Percentiles rank a stretch among this genome's conserved stretches.
Conservation (phyloP, 2,797 vertebrate species). For the Poecilia picta region DNA sequence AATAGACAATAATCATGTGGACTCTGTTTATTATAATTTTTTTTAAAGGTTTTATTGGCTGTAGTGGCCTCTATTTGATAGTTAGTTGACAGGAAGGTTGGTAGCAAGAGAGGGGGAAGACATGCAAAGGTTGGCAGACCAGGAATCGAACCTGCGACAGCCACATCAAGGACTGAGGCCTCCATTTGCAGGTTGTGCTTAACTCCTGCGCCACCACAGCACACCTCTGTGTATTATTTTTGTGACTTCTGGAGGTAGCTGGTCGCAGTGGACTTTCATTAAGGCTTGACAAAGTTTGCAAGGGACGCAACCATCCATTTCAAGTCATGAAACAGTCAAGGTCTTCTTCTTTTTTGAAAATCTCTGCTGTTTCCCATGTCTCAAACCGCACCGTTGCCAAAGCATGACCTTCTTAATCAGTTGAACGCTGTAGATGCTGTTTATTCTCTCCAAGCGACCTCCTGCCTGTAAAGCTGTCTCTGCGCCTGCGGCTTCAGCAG, state of each 20-base stretch:
- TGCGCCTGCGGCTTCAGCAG: slow-evolving; percentile 15
- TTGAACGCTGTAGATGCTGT: slow-evolving; percentile 40
- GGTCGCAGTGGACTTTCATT: background rate
- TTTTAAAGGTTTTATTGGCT: no score
- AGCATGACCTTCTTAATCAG: slow-evolving; percentile 13
- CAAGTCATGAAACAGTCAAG: background rate
- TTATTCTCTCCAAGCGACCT: slow-evolving; percentile 33
- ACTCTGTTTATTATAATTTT: no score
- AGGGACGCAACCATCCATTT: background rate
- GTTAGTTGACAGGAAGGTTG: no score
- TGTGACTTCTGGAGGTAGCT: background rate
- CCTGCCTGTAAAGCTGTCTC: slow-evolving; percentile 30
- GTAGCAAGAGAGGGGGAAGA: no score
- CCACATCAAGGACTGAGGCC: no score
- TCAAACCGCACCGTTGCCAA: slow-evolving; percentile 23
- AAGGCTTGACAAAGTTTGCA: background rate
- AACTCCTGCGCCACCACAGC: no score
- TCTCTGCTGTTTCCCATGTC: background rate
- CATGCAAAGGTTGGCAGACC: no score
- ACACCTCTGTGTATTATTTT: background rate
- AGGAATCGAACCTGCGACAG: no score
- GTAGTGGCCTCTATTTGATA: no score
- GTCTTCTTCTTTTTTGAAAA: background rate
- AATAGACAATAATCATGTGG: no score
- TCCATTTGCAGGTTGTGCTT: no score